Conservation (phyloP, 2,797 vertebrate genomes). For the Cichlasoma orientale region DNA sequence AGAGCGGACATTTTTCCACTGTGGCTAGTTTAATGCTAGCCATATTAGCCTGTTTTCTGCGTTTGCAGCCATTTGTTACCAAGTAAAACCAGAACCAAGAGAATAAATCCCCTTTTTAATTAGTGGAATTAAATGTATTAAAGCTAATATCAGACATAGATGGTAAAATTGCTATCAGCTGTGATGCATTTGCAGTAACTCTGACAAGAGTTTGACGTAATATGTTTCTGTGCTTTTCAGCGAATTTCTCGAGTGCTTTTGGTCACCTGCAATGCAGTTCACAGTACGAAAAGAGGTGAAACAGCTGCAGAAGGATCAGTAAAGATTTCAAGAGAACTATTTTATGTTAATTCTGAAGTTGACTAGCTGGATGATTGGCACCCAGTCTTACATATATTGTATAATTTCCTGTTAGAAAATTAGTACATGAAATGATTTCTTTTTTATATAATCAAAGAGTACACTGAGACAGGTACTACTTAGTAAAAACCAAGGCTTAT, state of each 20-base stretch:
- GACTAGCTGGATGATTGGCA: background rate
- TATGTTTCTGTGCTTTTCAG: too few species aligned
- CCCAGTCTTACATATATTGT: background rate
- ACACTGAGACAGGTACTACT: background rate
- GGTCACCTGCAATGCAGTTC: background rate
- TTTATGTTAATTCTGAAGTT: background rate
- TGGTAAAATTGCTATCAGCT: too few species aligned
- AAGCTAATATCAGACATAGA: background rate
- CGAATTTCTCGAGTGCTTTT: too few species aligned
- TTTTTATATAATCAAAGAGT: background rate
- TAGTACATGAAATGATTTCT: background rate
- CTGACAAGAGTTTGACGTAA: too few species aligned
- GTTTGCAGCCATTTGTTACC: background rate
- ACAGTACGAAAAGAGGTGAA: background rate
- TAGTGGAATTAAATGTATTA: background rate
- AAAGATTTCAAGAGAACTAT: background rate
- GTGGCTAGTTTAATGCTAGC: background rate
- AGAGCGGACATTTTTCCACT: background rate
- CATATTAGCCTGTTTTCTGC: background rate
- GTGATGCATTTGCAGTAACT: background rate
- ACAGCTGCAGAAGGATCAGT: background rate
- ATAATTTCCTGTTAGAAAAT: background rate
- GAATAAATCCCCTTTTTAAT: background rate
- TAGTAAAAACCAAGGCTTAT: background rate
- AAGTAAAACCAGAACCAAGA: background rate